These are phyloP conservation scores for Myopa tessellatipennis DNA, from an alignment of 2,888 invertebrate species.

Conservation along the genomic window DNA sequence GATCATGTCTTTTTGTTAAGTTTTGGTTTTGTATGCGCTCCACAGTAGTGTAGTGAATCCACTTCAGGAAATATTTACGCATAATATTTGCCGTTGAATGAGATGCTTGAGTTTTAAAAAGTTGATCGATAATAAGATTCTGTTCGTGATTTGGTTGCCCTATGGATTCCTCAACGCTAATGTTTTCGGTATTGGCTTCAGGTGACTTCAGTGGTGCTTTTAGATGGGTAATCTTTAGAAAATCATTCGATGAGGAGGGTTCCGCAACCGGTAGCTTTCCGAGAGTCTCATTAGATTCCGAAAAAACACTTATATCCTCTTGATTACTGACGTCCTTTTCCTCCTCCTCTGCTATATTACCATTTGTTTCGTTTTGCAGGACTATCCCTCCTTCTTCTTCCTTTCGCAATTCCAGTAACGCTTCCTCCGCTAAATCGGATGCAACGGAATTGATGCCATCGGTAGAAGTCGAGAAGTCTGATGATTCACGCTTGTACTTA, in stretches of 20 bases:
- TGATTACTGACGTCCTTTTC: background rate
- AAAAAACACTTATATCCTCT: background rate
- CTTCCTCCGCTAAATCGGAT: slow-evolving; percentile 64
- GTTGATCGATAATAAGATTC: slow-evolving; percentile 59
- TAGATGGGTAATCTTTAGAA: slow-evolving; percentile 9
- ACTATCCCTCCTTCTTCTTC: slow-evolving; percentile 8
- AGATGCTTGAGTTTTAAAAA: slow-evolving; percentile 54
- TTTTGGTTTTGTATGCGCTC: slow-evolving; percentile 64
- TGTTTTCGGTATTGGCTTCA: background rate
- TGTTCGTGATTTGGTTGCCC: slow-evolving; percentile 52
- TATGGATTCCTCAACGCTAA: background rate
- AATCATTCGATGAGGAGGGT: background rate
- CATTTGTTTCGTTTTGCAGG: slow-evolving; percentile 2
- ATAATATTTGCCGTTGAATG: slow-evolving; percentile 50
- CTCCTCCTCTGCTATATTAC: background rate
- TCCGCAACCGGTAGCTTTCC: background rate
- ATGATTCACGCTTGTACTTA: slow-evolving; percentile 54
- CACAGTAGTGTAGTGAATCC: slow-evolving; percentile 65
- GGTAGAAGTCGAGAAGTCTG: slow-evolving; percentile 62
- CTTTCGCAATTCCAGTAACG: slow-evolving; percentile 58
- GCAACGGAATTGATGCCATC: slow-evolving; percentile 64
- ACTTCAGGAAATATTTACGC: slow-evolving; percentile 63
- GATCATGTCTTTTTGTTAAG: slow-evolving; percentile 52
- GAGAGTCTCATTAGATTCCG: background rate
- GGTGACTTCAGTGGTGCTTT: background rate